A percentile compares a stretch with the other conserved stretches of the same genome.
These are phyloP conservation scores for Balaeniceps rex DNA, from an alignment of 2,113 vertebrate species.

Conservation along the genomic window DNA sequence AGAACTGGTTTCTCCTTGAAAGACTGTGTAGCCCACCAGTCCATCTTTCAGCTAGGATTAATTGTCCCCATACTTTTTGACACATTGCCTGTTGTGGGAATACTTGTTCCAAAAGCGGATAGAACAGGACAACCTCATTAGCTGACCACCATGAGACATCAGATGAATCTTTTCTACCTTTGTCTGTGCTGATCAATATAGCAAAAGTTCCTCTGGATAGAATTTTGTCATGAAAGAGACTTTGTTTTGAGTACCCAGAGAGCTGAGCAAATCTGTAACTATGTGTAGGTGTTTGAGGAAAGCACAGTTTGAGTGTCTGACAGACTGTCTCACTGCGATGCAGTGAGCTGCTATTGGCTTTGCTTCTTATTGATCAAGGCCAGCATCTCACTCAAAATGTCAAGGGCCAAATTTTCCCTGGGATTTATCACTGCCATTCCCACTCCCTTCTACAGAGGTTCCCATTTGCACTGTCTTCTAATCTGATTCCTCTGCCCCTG, in stretches of 20 bases:
- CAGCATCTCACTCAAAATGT: neutral
- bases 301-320: neutral
- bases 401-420: neutral
- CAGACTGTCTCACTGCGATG: neutral
- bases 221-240: neutral
- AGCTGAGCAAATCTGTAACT: neutral
- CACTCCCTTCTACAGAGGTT: neutral
- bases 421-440: neutral
- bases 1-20: neutral
- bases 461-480: neutral
- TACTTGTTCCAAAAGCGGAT: neutral
- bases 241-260: neutral
- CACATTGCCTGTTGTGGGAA: neutral
- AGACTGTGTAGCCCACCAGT: neutral
- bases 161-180: neutral
- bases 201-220: neutral
- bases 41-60: neutral
- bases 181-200: neutral
- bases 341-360: neutral
- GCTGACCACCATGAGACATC: neutral
- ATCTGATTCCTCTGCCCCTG: neutral
- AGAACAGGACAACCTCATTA: neutral
- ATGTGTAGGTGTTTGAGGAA: constrained; percentile 7
- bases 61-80: neutral
- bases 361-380: neutral